These are phyloP conservation scores for Eilema griseolum DNA, from an alignment of 2,888 invertebrate genomes.

Conservation along the genomic window DNA sequence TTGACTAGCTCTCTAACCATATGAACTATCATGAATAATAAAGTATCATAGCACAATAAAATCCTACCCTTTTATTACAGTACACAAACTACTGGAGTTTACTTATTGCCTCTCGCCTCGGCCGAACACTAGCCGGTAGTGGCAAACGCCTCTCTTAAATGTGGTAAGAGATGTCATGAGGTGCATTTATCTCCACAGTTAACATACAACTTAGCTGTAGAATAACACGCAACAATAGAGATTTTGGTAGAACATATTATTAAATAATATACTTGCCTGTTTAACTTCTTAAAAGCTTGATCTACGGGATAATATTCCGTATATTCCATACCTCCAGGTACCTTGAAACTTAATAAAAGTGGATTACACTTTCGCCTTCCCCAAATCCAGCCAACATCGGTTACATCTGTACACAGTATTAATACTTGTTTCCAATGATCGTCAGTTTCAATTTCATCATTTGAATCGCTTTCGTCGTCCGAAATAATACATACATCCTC, in stretches of 20 bases:
- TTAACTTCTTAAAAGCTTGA: conserved; percentile 72
- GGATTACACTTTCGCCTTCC: conserved; percentile 57
- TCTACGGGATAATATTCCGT: conserved; percentile 67
- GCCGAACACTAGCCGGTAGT: background rate
- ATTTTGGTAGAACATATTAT: background rate
- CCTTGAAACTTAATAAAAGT: conserved; percentile 68
- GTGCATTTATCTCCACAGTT: background rate
- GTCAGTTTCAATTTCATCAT: conserved; percentile 2
- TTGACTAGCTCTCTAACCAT: too few species aligned
- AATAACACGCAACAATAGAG: background rate
- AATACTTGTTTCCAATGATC: conserved; percentile 58
- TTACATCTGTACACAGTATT: conserved; percentile 68
- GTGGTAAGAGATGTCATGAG: background rate
- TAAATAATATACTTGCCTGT: conserved; percentile 67
- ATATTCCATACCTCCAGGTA: conserved; percentile 70
- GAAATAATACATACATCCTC: conserved; percentile 58
- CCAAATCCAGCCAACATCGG: conserved; percentile 68
- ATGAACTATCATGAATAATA: too few species aligned
- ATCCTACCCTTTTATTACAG: too few species aligned
- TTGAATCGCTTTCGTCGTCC: conserved; percentile 52
- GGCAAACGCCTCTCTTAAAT: background rate
- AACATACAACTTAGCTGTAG: background rate
- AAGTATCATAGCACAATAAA: too few species aligned
- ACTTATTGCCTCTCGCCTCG: too few species aligned
- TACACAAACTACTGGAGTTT: too few species aligned